phyloP scores from a whole-genome alignment of 2,888 invertebrate genomes.

The Xiphydria camelus region DNA sequence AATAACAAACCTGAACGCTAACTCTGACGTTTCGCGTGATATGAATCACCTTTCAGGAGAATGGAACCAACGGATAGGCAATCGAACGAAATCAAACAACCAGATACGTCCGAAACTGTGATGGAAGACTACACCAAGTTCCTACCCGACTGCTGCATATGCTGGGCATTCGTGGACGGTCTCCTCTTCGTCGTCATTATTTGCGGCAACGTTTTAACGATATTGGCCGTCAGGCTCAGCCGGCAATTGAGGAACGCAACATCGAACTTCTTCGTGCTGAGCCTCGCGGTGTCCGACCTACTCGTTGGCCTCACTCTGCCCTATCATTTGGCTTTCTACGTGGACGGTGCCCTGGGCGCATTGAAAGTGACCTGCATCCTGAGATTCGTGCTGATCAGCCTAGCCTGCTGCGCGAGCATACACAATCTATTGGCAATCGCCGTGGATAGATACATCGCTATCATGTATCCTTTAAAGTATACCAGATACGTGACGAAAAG shows the following conservation, averaged over 20 bases:
- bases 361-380: constrained; percentile 67
- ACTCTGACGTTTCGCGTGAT: no score
- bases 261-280: constrained; percentile 79
- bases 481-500: constrained; percentile 72
- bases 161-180: constrained; percentile 71
- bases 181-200: constrained; percentile 69
- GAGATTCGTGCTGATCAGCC: constrained; percentile 73
- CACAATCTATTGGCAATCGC: constrained; percentile 79
- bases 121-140: no score
- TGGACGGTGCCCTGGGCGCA: constrained; percentile 65
- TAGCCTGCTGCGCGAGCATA: constrained; percentile 79
- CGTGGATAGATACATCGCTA: constrained; percentile 77
- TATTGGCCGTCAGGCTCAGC: constrained; percentile 73
- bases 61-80: no score
- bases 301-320: constrained; percentile 77
- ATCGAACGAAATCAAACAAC: no score
- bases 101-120: no score
- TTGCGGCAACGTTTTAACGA: constrained; percentile 75
- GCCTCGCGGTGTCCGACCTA: constrained; percentile 77
- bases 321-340: constrained; percentile 77
- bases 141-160: constrained; percentile 9
- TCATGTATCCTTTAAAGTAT: constrained; percentile 79
- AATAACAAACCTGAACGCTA: no score
- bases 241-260: constrained; percentile 70
- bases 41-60: no score